Evolutionary conservation across 2,888 invertebrate genomes (phyloP).

Genomic region (Euproctis similis): DNA sequence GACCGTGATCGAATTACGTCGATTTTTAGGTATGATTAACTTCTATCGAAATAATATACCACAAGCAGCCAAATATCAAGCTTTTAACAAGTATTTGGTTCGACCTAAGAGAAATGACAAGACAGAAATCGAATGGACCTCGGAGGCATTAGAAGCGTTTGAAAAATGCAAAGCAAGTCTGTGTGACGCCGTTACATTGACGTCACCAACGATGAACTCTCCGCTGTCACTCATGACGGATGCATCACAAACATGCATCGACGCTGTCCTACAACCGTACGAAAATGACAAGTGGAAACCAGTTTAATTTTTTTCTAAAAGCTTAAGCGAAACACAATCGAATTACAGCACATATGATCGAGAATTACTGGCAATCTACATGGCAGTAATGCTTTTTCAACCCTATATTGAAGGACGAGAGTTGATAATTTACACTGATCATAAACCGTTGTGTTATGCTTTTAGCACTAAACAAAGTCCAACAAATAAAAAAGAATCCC

Average conservation of each 20-base stretch:
- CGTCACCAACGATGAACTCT: no score
- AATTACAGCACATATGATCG: conserved; percentile 6
- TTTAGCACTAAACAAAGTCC: conserved; percentile 1
- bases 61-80: no score
- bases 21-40: no score
- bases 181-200: not conserved
- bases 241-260: no score
- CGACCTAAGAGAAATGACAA: no score
- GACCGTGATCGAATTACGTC: no score
- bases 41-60: no score
- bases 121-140: no score
- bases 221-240: no score
- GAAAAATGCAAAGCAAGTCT: not conserved
- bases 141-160: not conserved
- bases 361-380: conserved; percentile 3
- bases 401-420: conserved; percentile 2
- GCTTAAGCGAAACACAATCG: no score
- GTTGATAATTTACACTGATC: not conserved
- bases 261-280: no score
- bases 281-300: conserved; percentile 3
- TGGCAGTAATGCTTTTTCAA: conserved; percentile 2
- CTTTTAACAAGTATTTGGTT: no score
- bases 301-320: conserved; percentile 1
- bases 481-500: not conserved
- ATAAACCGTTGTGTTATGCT: not conserved